Conservation (phyloP, 2,888 invertebrate genomes). For the Mamestra brassicae region DNA sequence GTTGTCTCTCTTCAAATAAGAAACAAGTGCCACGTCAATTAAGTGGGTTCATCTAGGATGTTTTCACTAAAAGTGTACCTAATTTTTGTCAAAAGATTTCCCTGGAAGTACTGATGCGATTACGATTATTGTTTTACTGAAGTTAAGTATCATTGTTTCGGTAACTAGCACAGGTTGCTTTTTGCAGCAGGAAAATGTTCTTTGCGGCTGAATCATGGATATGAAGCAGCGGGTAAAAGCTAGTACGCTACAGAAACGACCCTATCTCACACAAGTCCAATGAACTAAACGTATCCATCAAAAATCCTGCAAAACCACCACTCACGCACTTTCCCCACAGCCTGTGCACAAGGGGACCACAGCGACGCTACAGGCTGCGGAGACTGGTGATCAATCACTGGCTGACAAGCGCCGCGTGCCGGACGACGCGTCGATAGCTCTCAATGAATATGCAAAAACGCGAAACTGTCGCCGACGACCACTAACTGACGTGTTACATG, state of each 20-base stretch:
- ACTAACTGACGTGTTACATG: slow-evolving; percentile 48
- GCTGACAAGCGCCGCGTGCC: slow-evolving; percentile 48
- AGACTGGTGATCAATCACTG: slow-evolving; percentile 63
- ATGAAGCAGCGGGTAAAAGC: neutral
- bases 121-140: too few species aligned
- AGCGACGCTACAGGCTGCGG: slow-evolving; percentile 43
- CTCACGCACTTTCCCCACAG: slow-evolving; percentile 37
- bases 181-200: neutral
- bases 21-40: neutral
- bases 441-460: slow-evolving; percentile 69
- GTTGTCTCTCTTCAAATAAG: neutral
- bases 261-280: neutral
- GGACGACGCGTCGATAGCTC: slow-evolving; percentile 50
- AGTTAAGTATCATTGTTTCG: too few species aligned
- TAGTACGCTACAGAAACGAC: neutral
- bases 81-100: too few species aligned
- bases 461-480: slow-evolving; percentile 48
- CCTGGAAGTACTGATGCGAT: too few species aligned
- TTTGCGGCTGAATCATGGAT: too few species aligned
- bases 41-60: neutral
- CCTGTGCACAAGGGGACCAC: slow-evolving; percentile 35
- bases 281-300: slow-evolving; percentile 40
- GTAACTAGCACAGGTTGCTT: neutral
- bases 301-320: slow-evolving; percentile 35
- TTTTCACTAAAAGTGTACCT: too few species aligned